Base-by-base conservation (phyloP, 2,797 vertebrate species). In the Acrossocheilus fasciatus region DNA sequence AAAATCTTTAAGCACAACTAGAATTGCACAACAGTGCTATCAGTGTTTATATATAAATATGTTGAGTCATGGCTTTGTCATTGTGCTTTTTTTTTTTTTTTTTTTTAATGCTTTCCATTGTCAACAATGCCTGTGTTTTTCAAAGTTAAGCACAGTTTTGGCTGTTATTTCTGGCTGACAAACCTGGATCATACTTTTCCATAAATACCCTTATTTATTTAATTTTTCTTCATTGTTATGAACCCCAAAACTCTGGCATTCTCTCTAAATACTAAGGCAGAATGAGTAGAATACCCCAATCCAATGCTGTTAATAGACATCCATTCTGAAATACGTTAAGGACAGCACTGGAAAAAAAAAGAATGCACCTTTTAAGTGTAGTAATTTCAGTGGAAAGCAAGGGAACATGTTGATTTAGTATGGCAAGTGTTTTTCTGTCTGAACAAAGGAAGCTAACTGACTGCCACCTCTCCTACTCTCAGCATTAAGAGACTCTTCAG, bases 401-500 rank as follows among this genome's bases (percentile, higher is more conserved):
- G 50, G 45, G 14, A 1, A 69, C 20, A 41, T 50, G 23, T 87
- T 62, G 20, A 69, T 7, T 83, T 73, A 23, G 72, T 6, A 52
- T 54, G 57, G 6, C 11, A 69, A 72, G 82, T 11, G 34, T 81
- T 86, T 69, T 68, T 81, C 11, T 81, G 15, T 86, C 59, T 81
- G 74, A 75, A 80, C 45, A 87, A 73, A 81, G 75, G 50, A 47
- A 72, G 74, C 73, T 66, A 88, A 47, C 82, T 88, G 86, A 81
- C 87, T 82, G 81, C 30, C 85, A 89, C 59, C 83, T 86, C 70
- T 87, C 62, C 84, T 36, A 45, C 81, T 86, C 82, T 84, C 83
- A 74, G 81, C 83, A 82, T 82, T 82, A 9, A 85, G 81, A 87
- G 80, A 57, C 87, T 84, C 90, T 89, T 87, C 78, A 78, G 89